Evolutionary conservation across 2,888 invertebrate species (phyloP).

Genomic region (Dyspetes luteomarginatus): DNA sequence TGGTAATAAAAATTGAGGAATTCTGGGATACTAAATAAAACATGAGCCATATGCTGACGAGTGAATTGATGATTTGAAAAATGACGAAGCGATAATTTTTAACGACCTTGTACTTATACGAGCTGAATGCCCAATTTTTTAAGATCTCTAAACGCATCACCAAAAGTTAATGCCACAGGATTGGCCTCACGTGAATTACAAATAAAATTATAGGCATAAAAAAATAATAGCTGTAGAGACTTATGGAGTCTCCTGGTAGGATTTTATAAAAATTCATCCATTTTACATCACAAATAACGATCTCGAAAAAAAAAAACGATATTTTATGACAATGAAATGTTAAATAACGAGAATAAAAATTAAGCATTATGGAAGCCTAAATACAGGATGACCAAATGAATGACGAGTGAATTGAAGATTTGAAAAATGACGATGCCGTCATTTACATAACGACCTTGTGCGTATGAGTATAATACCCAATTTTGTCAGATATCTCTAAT

Average conservation of each 20-base stretch:
- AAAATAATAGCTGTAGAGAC: conserved; percentile 2
- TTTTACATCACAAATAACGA: too few species aligned
- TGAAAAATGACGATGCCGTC: neutral
- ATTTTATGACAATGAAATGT: too few species aligned
- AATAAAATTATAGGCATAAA: neutral
- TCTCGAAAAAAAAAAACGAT: too few species aligned
- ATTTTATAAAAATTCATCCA: too few species aligned
- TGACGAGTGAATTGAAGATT: too few species aligned
- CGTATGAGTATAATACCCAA: neutral
- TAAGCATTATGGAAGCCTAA: neutral
- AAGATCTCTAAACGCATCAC: neutral
- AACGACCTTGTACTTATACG: neutral
- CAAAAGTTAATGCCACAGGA: neutral
- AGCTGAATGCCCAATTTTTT: neutral
- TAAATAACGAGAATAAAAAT: neutral
- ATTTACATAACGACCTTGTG: neutral
- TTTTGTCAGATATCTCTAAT: neutral
- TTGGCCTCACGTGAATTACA: neutral
- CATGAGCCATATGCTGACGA: too few species aligned
- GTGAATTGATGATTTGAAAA: too few species aligned
- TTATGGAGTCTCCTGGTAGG: conserved; percentile 26
- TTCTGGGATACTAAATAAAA: neutral
- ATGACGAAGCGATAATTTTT: neutral
- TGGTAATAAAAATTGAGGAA: neutral
- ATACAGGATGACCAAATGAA: too few species aligned